Conservation (phyloP, 2,888 invertebrate species). For the Melinaea marsaeus region DNA sequence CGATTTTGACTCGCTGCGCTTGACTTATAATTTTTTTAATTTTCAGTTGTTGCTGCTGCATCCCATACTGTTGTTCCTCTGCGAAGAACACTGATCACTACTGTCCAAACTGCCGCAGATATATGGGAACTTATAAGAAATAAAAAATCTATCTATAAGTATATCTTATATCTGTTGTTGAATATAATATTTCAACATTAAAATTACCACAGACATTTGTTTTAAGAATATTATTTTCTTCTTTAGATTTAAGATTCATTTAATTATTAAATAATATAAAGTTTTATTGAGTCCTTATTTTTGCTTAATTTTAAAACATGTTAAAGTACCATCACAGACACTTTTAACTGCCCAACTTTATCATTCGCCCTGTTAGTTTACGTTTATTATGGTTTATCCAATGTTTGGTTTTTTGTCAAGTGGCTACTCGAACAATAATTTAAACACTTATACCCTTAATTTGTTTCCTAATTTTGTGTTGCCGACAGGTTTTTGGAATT, state of each 20-base stretch:
- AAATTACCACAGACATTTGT: too few species aligned
- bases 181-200: background rate
- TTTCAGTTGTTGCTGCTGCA: slow-evolving; percentile 59
- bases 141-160: slow-evolving; percentile 25
- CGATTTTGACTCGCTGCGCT: too few species aligned
- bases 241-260: background rate
- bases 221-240: background rate
- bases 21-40: background rate
- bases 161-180: background rate
- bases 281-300: background rate
- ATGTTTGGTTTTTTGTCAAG: too few species aligned
- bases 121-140: slow-evolving; percentile 58
- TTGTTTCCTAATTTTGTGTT: too few species aligned
- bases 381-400: too few species aligned
- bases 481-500: too few species aligned
- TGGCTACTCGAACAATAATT: too few species aligned
- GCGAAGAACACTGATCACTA: slow-evolving; percentile 63
- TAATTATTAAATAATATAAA: background rate
- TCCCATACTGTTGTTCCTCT: slow-evolving; percentile 53
- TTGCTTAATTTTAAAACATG: too few species aligned
- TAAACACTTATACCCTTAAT: too few species aligned
- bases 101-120: slow-evolving; percentile 60
- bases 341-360: too few species aligned
- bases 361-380: too few species aligned
- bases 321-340: too few species aligned